A percentile compares a stretch with the other conserved stretches of the same genome.
phyloP scores from a whole-genome alignment of 2,888 invertebrate genomes.

The Polydrusus pterygomalis region DNA sequence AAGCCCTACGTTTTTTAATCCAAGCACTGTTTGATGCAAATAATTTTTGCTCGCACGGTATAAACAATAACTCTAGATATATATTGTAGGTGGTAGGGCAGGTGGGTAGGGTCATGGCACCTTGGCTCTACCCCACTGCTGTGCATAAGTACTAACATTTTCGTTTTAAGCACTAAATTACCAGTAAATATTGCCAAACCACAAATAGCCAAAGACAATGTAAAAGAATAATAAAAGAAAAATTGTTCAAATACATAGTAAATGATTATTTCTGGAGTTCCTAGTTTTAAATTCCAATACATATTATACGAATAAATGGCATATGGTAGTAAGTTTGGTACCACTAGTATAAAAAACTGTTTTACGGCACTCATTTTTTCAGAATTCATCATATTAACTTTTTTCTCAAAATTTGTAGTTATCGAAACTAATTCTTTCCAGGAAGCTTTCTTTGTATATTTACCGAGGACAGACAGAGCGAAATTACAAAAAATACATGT shows the following conservation, averaged over 20 bases:
- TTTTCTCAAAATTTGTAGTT: background rate
- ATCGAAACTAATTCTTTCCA: background rate
- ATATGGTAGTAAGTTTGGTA: slow-evolving; percentile 5
- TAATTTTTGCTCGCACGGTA: too few species aligned
- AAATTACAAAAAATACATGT: background rate
- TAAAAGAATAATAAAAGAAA: background rate
- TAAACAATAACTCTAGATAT: too few species aligned
- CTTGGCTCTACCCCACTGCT: too few species aligned
- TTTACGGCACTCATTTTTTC: background rate
- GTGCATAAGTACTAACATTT: slow-evolving; percentile 11
- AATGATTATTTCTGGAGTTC: background rate
- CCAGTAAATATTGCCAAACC: background rate
- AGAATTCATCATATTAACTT: background rate
- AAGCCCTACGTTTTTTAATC: too few species aligned
- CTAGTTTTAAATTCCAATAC: background rate
- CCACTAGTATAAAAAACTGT: background rate
- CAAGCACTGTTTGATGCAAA: too few species aligned
- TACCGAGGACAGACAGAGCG: background rate
- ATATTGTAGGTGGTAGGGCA: too few species aligned
- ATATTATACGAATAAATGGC: background rate
- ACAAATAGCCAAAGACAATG: background rate
- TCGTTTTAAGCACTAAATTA: background rate
- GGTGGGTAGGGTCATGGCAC: too few species aligned
- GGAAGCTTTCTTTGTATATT: background rate
- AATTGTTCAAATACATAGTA: background rate